Evolutionary conservation across 2,113 vertebrate genomes (phyloP), one percentile per base, ranked within the genome.

Genomic region (Nibea coibor): DNA sequence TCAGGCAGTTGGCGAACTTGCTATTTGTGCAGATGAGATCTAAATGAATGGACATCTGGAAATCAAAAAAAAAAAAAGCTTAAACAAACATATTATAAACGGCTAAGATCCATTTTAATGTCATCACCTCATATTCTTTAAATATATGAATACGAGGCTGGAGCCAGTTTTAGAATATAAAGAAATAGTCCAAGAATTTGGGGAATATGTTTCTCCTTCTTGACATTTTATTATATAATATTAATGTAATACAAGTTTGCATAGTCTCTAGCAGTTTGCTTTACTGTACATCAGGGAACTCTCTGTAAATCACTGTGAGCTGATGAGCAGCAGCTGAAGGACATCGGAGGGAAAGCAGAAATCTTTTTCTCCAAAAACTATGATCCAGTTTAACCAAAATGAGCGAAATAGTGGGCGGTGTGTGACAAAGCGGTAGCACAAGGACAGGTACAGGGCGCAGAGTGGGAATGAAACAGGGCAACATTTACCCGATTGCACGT

Each of bases 131-230:
- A 76, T 4, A 39, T 12, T 39, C 51, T 61, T 0, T 75, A 10
- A 70, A 67, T 28, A n/a, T n/a, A 35, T n/a, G 22, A 24, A 68
- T 68, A 5, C 39, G 45, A 76, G 35, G 50, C 50, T 62, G 19
- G 51, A 72, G 50, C 22, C 16, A 47, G 31, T 66, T 66, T 20
- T 24, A 48, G 10, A 35, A 66, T n/a, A 16, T 50, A 65, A 69
- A 68, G 48, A 22, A 75, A 80, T 57, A 58, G 42, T 61, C 28
- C 28, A 47, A 26, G 4, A 31, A 1, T 51, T 70, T 64, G 43
- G 14, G 45, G 14, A 57, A 54, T 22, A 17, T 5, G 22, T 24
- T 65, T 35, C n/a, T 39, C 35, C 4, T 11, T 45, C 31, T 31
- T 31, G 14, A 43, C 7, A 14, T 45, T 14, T 4, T 45, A 11